Evolutionary conservation across 1,140 invertebrate genomes (phyloP), one percentile per base, ranked within the genome.

Genomic region (Limonius californicus): DNA sequence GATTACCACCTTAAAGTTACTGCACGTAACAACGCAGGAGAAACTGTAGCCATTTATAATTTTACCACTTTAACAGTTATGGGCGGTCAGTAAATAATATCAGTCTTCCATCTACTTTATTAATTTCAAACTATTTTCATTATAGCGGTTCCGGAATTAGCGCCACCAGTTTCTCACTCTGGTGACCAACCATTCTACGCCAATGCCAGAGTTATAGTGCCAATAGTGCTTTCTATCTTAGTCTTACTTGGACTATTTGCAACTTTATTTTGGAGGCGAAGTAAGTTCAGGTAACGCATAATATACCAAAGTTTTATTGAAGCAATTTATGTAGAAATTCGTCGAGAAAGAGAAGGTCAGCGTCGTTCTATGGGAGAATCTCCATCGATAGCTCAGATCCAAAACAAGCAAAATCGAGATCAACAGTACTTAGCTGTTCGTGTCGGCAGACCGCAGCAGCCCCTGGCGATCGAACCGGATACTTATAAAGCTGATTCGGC

Each of bases 1-100:
- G 88, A 88, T 71, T 97, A 97, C 76, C 87, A 90, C 65, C 82
- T 97, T 23, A 85, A 87, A 63, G 89, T 97, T 53, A 91, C 89
- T 0, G 94, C 94, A 0, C 87, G 92, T 76, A 97, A 96, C 76
- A 93, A 95, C 75, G 94, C 94, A 0, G 95, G 95, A 0, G 90
- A 89, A 47, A 92, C 91, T 0, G 86, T 89, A 39, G 89, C 89
- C 0, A 80, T 91, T n/a, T 95, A 96, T 72, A 90, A 92, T 77
- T 90, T 92, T 75, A 89, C 89, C 23, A 93, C 91, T 2, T 82
- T 91, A 42, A 89, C 87, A 1, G 77, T 86, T 16, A 84, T 85
- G 69, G 89, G 87, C 75, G 85, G 89, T 89, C 74, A 80, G 81
- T 65, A 70, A 74, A 1, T 57, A n/a, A n/a, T n/a, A n/a, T n/a